Evolutionary conservation across 2,797 vertebrate species (phyloP).

Genomic region (Vireo griseus): DNA sequence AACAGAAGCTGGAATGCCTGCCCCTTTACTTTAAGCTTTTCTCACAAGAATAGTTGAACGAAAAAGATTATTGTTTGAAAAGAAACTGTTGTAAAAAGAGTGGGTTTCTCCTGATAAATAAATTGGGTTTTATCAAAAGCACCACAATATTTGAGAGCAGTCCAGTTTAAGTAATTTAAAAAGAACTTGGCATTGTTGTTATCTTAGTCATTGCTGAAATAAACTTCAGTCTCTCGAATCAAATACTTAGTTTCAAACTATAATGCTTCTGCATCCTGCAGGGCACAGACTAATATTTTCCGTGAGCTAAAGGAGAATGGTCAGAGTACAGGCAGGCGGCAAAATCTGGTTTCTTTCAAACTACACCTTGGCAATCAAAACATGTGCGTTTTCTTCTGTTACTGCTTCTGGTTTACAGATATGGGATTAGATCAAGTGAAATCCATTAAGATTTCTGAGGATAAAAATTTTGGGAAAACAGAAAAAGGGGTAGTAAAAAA

Average conservation of each 20-base stretch:
- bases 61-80: not conserved
- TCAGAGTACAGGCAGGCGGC: not conserved
- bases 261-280: not conserved
- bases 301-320: not conserved
- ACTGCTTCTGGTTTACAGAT: not conserved
- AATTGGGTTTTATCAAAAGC: not conserved
- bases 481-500: not conserved
- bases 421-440: not conserved
- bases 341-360: not conserved
- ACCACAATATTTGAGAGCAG: not conserved
- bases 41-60: not conserved
- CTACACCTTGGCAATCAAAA: not conserved
- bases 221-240: not conserved
- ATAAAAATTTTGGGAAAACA: not conserved
- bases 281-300: not conserved
- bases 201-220: not conserved
- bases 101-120: not conserved
- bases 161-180: not conserved
- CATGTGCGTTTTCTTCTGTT: not conserved
- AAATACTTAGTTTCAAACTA: not conserved
- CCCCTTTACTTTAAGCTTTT: not conserved
- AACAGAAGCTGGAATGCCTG: not conserved
- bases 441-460: not conserved
- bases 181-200: not conserved
- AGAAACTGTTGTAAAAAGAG: not conserved